Percentiles rank a stretch among this genome's conserved stretches.
These are phyloP conservation scores for Acanthopagrus latus DNA, from an alignment of 2,797 vertebrate genomes.

Conservation along the genomic window DNA sequence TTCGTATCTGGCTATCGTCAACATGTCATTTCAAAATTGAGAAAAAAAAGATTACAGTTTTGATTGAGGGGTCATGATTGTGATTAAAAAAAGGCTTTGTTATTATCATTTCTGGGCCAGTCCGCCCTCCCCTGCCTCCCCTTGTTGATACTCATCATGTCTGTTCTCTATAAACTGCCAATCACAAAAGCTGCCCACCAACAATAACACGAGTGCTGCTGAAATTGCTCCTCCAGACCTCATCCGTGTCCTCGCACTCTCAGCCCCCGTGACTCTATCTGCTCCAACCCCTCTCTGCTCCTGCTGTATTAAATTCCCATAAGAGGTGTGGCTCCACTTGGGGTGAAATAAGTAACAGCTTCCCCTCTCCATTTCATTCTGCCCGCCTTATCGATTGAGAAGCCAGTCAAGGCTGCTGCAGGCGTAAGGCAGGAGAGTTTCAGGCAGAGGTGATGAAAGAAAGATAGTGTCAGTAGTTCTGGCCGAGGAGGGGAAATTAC, in stretches of 20 bases:
- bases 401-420: slow-evolving; percentile 25
- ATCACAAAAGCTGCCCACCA: slow-evolving; percentile 2
- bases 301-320: slow-evolving; percentile 33
- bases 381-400: slow-evolving; percentile 44
- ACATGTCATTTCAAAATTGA: too few species aligned
- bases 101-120: too few species aligned
- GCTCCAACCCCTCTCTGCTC: slow-evolving; percentile 14
- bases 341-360: slow-evolving; percentile 45
- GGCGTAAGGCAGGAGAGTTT: slow-evolving; percentile 20
- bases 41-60: too few species aligned
- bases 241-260: slow-evolving; percentile 19
- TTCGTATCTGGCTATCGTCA: too few species aligned
- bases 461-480: slow-evolving; percentile 41
- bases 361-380: slow-evolving; percentile 40
- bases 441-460: slow-evolving; percentile 29
- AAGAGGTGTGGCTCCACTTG: slow-evolving; percentile 19
- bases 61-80: too few species aligned
- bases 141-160: not conserved
- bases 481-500: slow-evolving; percentile 27
- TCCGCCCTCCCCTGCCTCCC: not conserved
- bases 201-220: not conserved
- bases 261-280: not conserved
- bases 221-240: slow-evolving; percentile 15
- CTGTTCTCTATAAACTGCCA: not conserved
- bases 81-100: too few species aligned